Base-by-base conservation (phyloP, 1,140 invertebrate species). In the Macrocentrus cingulum region DNA sequence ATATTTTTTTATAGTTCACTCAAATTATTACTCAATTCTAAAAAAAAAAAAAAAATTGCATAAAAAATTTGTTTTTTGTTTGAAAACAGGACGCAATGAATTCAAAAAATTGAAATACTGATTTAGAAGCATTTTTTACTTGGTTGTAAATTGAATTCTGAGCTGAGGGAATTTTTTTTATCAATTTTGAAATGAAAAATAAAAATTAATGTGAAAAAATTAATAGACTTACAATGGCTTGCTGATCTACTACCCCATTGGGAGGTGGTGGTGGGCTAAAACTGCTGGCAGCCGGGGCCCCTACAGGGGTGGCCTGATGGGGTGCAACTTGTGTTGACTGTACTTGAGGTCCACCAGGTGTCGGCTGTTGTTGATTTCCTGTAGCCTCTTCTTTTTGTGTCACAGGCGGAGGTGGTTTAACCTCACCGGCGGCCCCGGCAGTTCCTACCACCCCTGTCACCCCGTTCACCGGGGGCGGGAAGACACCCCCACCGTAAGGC, bases 401-500 rank as follows among this genome's bases (percentile, higher is more conserved):
- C 2, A 67, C 66, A 36, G 72, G 61, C 15, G 76, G 66, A 2
- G 71, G 65, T 23, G 71, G 65, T 65, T 75, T 80, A 25, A 75
- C 75, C 19, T 80, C 79, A 56, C 73, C 67, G 71, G 79, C 69
- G 16, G 82, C 72, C 63, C 80, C 77, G 61, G 75, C 68, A 59
- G 80, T 51, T 55, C 80, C 70, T 68, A 84, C 66, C 70, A 82
- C 81, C 72, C 85, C 77, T 82, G 84, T 83, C 56, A 89, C 86
- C 42, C 85, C 87, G 69, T 88, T 88, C 67, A 86, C 83, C 72
- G 88, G 83, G 81, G 88, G 80, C 83, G 86, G 78, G 85, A 90
- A 84, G 82, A 90, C 78, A 84, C 83, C 82, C 86, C 84, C 80
- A 88, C 89, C 82, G 87, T 89, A 92, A 74, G 91, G 90, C 80